Conservation (phyloP, 1,140 invertebrate species). For the Hormaphis cornu region DNA sequence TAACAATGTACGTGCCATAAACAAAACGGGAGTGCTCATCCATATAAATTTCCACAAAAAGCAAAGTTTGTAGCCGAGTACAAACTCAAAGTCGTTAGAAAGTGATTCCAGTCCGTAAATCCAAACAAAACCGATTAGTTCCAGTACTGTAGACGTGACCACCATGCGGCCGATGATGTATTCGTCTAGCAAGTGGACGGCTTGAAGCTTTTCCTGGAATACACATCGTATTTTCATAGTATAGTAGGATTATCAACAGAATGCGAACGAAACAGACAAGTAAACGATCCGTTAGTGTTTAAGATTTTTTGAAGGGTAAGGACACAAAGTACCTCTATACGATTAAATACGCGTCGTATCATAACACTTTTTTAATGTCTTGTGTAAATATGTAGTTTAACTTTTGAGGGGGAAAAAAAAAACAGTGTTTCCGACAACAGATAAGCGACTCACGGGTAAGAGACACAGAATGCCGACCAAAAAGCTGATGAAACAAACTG, state of each 20-base stretch:
- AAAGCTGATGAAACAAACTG: slow-evolving; percentile 40
- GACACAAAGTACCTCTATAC: too few species aligned
- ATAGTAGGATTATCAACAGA: too few species aligned
- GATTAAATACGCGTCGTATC: too few species aligned
- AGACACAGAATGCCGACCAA: slow-evolving; percentile 40
- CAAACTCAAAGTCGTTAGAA: slow-evolving; percentile 48
- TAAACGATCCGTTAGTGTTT: too few species aligned
- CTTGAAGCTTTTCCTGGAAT: slow-evolving; percentile 36
- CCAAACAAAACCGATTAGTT: slow-evolving; percentile 45
- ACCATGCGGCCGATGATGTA: slow-evolving; percentile 47
- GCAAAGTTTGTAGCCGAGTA: slow-evolving; percentile 45
- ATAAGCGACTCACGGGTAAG: slow-evolving; percentile 41
- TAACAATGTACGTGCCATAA: slow-evolving; percentile 40
- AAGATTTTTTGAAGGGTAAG: too few species aligned
- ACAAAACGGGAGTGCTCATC: slow-evolving; percentile 44
- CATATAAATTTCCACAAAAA: slow-evolving; percentile 45
- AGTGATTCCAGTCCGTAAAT: slow-evolving; percentile 47
- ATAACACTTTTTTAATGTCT: too few species aligned
- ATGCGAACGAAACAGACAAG: too few species aligned
- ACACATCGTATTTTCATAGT: too few species aligned
- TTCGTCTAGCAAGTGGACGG: slow-evolving; percentile 46
- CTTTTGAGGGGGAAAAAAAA: too few species aligned
- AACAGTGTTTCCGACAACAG: not conserved
- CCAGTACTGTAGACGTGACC: slow-evolving; percentile 43
- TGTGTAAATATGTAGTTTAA: too few species aligned